Evolutionary conservation across 64 coral and sea anemone species (phyloP), one percentile per base, ranked within the genome.

Genomic region (Stichodactyla helianthus): DNA sequence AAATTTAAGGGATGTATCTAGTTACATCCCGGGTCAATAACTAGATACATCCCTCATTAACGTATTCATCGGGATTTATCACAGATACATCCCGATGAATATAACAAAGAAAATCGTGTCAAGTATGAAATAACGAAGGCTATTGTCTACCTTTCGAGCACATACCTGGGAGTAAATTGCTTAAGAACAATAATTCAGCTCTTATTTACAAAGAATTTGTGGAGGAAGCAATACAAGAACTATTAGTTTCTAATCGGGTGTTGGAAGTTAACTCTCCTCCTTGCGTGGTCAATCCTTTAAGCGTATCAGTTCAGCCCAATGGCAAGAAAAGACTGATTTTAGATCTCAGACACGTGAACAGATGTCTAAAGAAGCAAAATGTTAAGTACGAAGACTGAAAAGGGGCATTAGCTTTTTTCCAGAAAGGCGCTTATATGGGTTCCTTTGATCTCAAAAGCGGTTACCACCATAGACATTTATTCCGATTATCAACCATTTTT

Each of bases 261-360:
- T 1, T 87, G 4, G 62, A 91, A 77, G 19, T 28, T 6, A 14
- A 11, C 4, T 53, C 17, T 64, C 53, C 90, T 57, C 77, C 84
- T 0, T 65, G 52, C 28, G 79, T 92, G 6, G 79, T 93, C 16
- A 93, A 89, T 68, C 83, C 83, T 14, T 77, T 86, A 15, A 86
- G 79, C 27, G 92, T 86, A 18, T 89, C 83, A 19, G 81, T 86
- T 79, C 61, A 86, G 62, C 26, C 53, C 10, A 82, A 31, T 16
- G 59, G 78, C 14, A 86, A 93, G 57, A 85, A 82, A 51, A 85
- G 86, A 11, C 87, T 89, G 0, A 84, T 93, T 70, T 56, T 89
- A 25, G 87, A 93, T 64, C 78, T 89, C 55, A 85, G 91, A 79
- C 59, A 93, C 58, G 87, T 93, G 12, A 93, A 89, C 52, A 82